Evolutionary conservation across 2,888 invertebrate genomes (phyloP), one percentile per base, ranked within the genome.

Genomic region (Ommatoiulus sabulosus): DNA sequence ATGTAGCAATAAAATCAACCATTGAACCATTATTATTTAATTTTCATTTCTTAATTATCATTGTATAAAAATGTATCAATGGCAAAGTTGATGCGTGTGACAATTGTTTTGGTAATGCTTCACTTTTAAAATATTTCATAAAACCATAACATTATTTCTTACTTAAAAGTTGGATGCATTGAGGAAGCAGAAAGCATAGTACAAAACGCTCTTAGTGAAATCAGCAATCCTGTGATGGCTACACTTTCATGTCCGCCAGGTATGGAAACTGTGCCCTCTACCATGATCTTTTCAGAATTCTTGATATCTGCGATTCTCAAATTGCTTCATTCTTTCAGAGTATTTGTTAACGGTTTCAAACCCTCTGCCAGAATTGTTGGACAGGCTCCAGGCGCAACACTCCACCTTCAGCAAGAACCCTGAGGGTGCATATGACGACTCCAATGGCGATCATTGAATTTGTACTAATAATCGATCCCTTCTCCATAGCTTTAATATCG

Each of bases 201-300:
- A 87, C 92, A 93, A 90, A 93, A 93, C 90, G 93, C 94, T 6
- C 91, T 94, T 72, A 93, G 94, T 89, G 95, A 95, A 91, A 93
- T 95, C 89, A 95, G 95, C 90, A 95, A 95, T 92, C 95, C 95
- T 8, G 94, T 95, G 2, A 93, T 95, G 90, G 94, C 95, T 0
- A 94, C 95, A 15, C 93, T 95, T 72, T 94, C 94, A 17, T 95
- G 95, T 91, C 94, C 95, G 86, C 94, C 95, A 84, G 94, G 94
- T 94, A 24, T 35, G 35, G 15, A 80, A 80, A 15, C 15, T 35
- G 12, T 43, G 3, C 12, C 35, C 15, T 7, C 35, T 43, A 15
- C 35, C 7, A 12, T 4, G 15, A 43, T 4, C 15, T 88, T 44
- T 12, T 17, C 15, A 24, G 5, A n/a, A 48, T 15, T 44, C 24